These are phyloP conservation scores for Clitarchus hookeri DNA, from an alignment of 2,888 invertebrate genomes.

Conservation along the genomic window DNA sequence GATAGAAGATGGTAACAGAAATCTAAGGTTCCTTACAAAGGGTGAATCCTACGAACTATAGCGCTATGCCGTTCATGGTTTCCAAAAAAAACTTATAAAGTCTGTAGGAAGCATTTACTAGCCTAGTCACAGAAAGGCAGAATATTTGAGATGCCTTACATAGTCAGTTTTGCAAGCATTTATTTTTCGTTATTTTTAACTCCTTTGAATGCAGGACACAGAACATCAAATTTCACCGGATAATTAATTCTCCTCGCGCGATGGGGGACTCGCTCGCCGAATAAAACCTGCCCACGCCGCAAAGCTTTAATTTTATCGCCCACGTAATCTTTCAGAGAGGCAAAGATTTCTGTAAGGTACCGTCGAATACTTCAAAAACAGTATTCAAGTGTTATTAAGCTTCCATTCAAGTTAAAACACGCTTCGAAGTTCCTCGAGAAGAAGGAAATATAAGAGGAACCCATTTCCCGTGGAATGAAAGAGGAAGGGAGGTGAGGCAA, in stretches of 20 bases:
- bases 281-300: neutral
- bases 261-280: neutral
- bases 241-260: neutral
- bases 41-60: no score
- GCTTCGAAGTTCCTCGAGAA: neutral
- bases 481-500: neutral
- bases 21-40: no score
- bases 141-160: no score
- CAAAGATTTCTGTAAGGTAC: neutral
- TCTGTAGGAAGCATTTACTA: no score
- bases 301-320: neutral
- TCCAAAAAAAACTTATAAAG: no score
- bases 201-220: neutral
- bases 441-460: conserved; percentile 1
- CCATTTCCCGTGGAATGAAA: neutral
- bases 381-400: conserved; percentile 14
- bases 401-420: conserved; percentile 14
- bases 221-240: neutral
- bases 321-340: neutral
- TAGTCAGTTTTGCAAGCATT: neutral
- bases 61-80: no score
- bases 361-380: conserved; percentile 9
- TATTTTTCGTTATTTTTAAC: neutral
- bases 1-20: no score
- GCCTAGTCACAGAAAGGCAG: no score